Base-by-base conservation (phyloP, 92 coral and sea anemone genomes). In the Actinostola sp. region DNA sequence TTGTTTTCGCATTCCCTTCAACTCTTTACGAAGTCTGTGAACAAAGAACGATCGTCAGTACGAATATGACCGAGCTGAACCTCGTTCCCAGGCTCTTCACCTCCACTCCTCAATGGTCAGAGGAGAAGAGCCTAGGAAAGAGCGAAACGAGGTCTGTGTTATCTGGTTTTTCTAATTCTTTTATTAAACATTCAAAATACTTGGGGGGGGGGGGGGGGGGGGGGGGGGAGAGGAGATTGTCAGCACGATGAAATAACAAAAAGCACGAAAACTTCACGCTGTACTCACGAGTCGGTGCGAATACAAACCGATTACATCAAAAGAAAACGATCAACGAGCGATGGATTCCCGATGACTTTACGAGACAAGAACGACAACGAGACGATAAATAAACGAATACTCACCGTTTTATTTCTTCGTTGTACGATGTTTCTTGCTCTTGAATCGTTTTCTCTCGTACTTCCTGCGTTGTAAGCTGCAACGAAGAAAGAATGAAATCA, bases 391-490 rank as follows among this genome's bases (percentile, higher is more conserved):
- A n/a, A 13, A 32, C 43, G 24, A 66, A 0, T 64, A 44, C 70
- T 79, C 65, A 93, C 98, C 88, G 86, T 21, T 84, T 70, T 41
- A 93, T 87, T 76, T 93, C 93, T 43, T 77, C 67, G 84, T 90
- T 93, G 70, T 87, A 93, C 19, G 86, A 51, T 11, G 80, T 45
- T 65, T 90, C 92, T 60, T 90, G 93, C 25, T 93, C 97, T 9
- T 73, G 79, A 19, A 93, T 72, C 13, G 90, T 89, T 70, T 78
- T 90, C 72, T 93, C 92, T 4, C 98, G 82, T 12, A 93, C 81
- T 34, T 93, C 98, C 41, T 93, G 98, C 1, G 91, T 87, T 16
- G 87, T 87, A 33, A 74, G 78, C 98, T 93, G 72, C 10, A 31
- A 10, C 21, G 30, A 24, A 53, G 69, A 44, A 54, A 39, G 45